Evolutionary conservation across 2,113 vertebrate genomes (phyloP).

Genomic region (Rhinichthys klamathensis): DNA sequence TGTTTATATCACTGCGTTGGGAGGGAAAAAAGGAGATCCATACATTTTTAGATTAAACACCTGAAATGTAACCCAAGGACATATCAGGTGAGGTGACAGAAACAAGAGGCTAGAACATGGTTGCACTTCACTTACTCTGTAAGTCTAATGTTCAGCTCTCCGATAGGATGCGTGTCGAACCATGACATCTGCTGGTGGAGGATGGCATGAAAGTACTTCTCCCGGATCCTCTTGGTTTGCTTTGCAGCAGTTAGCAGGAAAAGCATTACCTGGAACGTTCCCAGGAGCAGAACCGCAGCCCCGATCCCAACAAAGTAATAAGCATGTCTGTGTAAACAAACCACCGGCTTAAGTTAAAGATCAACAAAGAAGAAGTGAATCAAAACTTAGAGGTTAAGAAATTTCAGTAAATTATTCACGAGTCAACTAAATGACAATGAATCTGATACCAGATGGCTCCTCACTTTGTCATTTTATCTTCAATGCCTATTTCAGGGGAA

Average conservation of each 20-base stretch:
- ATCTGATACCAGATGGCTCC: not conserved
- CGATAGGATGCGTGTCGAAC: conserved; percentile 77
- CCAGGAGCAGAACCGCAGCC: conserved; percentile 67
- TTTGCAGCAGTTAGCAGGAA: conserved; percentile 71
- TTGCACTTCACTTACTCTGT: conserved; percentile 71
- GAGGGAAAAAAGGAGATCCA: conserved; percentile 10
- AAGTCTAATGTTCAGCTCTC: conserved; percentile 75
- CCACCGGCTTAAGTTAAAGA: not conserved
- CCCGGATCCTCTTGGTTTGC: conserved; percentile 74
- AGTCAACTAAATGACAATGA: not conserved
- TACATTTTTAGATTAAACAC: not conserved
- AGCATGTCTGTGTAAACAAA: conserved; percentile 67
- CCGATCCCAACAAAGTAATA: conserved; percentile 77
- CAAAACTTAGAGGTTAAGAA: not conserved
- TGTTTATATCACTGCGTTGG: conserved; percentile 77
- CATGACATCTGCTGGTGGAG: conserved; percentile 81
- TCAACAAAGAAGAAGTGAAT: not conserved
- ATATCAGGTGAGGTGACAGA: conserved; percentile 7
- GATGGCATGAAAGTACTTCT: conserved; percentile 78
- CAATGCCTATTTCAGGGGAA: conserved; percentile 66
- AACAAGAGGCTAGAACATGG: not conserved
- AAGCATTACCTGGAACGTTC: conserved; percentile 69
- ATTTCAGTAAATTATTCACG: conserved; percentile 6
- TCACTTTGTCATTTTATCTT: conserved; percentile 73
- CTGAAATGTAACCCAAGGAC: not conserved